Base-by-base conservation (phyloP, 2,888 invertebrate species). In the Acleris cristana region DNA sequence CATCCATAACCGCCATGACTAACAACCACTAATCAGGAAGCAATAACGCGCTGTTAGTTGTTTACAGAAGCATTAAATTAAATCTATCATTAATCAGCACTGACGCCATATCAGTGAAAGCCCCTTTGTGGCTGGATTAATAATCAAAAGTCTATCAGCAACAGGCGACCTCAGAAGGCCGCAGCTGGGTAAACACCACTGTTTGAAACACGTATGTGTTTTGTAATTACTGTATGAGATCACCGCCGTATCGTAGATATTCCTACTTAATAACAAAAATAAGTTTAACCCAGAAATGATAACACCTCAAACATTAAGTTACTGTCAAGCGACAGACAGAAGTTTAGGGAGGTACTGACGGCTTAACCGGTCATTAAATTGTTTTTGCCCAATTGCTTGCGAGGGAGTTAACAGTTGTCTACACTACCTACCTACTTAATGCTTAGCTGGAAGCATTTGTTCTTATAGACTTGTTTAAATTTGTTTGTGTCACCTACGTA, bases 101-200 rank as follows among this genome's bases (percentile, higher is more conserved):
- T 48, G 48, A 16, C 18, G 48, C 48, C 48, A 48, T 26, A 26
- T 48, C 69, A 73, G 76, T 77, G 76, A 78, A 78, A 78, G 78
- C 75, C 70, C 66, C 71, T 52, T 55, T 59, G 54, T 65, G 58
- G 53, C 56, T 55, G 69, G 52, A 62, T 68, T 72, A 71, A 72
- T 55, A 73, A 74, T 70, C 70, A 72, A 71, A 74, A 74, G 73
- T 72, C 74, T 74, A 76, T 77, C 78, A 76, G 70, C 76, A 77
- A 79, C 79, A 72, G 72, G 72, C 83, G 88, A 88, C 90, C 89
- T 86, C 85, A 78, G 85, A 88, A 90, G 89, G 89, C 87, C 87
- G 80, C 91, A 91, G 88, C 88, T 92, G 91, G 71, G 70, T 80
- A 89, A 91, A 91, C 80, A 84, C 70, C 80, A 84, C 70, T 69